Evolutionary conservation across 1,140 invertebrate genomes (phyloP).

Genomic region (Leptopilina clavipes): DNA sequence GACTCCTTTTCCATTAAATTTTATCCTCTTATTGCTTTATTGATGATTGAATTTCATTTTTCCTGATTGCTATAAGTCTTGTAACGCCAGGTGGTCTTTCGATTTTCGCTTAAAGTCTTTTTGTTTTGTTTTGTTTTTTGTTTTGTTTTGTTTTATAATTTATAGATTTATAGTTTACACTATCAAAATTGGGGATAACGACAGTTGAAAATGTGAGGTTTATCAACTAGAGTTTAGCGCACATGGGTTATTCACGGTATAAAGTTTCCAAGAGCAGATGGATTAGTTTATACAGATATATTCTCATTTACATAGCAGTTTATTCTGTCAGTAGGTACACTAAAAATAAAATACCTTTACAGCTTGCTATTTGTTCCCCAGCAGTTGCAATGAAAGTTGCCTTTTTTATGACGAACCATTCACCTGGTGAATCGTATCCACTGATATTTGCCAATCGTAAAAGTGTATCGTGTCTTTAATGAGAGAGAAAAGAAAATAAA

Average conservation of each 20-base stretch:
- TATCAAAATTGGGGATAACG: not conserved
- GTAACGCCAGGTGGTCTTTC: not conserved
- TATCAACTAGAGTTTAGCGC: conserved; percentile 2
- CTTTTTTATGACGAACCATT: conserved; percentile 3
- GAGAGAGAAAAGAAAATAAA: not conserved
- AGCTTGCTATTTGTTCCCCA: not conserved
- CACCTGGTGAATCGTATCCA: not conserved
- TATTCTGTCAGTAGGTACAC: not conserved
- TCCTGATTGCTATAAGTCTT: not conserved
- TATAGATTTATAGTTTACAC: not conserved
- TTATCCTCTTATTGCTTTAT: not conserved
- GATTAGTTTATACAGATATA: conserved; percentile 20
- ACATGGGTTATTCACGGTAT: conserved; percentile 7
- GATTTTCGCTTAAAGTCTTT: not conserved
- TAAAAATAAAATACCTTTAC: conserved; percentile 1
- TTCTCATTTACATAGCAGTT: conserved; percentile 15
- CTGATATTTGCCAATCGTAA: not conserved
- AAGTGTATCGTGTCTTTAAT: not conserved
- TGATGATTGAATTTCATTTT: not conserved
- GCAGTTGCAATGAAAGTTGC: not conserved
- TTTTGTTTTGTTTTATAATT: not conserved
- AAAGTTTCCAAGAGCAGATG: not conserved
- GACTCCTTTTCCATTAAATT: conserved; percentile 5
- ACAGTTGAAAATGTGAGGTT: conserved; percentile 16
- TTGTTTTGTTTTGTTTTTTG: not conserved